Evolutionary conservation across 1,140 invertebrate species (phyloP).

Genomic region (Temnothorax curvispinosus): DNA sequence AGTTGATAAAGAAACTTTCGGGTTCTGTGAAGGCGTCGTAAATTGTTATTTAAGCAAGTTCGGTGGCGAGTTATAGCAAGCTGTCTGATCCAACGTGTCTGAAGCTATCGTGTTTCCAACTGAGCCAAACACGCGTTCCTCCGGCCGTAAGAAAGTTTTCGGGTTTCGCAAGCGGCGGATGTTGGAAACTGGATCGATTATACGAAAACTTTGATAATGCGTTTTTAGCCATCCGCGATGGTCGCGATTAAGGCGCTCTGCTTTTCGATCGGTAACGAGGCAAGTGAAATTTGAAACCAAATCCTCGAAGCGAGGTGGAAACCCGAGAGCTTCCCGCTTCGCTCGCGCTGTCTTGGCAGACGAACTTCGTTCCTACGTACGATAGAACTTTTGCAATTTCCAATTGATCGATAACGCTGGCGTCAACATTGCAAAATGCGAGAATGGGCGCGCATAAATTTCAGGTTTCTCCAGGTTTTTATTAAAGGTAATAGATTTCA

Average conservation of each 20-base stretch:
- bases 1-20: constrained; percentile 57
- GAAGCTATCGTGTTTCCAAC: constrained; percentile 57
- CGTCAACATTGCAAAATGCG: constrained; percentile 41
- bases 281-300: constrained; percentile 59
- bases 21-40: constrained; percentile 42
- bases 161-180: constrained; percentile 45
- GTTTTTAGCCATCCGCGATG: constrained; percentile 61
- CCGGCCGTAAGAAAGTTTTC: constrained; percentile 71
- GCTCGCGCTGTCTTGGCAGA: constrained; percentile 35
- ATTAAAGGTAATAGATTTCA: constrained; percentile 13
- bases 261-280: constrained; percentile 61
- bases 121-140: constrained; percentile 63
- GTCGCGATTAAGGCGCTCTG: constrained; percentile 55
- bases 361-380: constrained; percentile 50
- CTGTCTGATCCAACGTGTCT: constrained; percentile 52
- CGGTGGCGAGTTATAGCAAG: constrained; percentile 35
- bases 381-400: constrained; percentile 61
- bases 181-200: constrained; percentile 61
- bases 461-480: not conserved
- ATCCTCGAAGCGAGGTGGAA: constrained; percentile 62
- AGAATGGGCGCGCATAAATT: constrained; percentile 1
- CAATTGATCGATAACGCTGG: constrained; percentile 55
- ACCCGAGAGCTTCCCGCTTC: constrained; percentile 54
- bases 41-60: constrained; percentile 62
- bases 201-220: constrained; percentile 64